Conservation (phyloP, 1,140 invertebrate genomes). For the Episyrphus balteatus region DNA sequence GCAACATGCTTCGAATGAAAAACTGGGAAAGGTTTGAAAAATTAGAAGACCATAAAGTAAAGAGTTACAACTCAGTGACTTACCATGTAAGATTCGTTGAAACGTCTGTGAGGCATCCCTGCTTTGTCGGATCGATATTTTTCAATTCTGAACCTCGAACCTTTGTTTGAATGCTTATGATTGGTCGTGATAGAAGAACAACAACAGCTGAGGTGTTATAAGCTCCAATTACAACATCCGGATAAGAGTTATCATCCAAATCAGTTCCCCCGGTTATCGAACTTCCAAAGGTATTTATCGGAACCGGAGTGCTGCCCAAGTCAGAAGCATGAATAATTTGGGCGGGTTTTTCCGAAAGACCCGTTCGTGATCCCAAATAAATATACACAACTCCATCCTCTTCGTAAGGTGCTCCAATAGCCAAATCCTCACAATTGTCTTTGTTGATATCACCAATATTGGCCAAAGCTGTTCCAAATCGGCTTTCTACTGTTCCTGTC, state of each 20-base stretch:
- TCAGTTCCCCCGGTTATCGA: conserved; percentile 81
- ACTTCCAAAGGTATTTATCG: conserved; percentile 73
- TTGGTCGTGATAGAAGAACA: conserved; percentile 67
- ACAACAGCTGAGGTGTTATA: conserved; percentile 44
- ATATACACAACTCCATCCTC: conserved; percentile 75
- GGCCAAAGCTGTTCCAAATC: conserved; percentile 78
- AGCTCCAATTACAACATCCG: conserved; percentile 81
- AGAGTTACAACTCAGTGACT: no score
- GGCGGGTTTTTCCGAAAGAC: conserved; percentile 60
- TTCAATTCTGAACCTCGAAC: conserved; percentile 44
- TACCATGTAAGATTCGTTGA: conserved; percentile 58
- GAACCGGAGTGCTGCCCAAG: conserved; percentile 31
- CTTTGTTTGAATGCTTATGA: conserved; percentile 71
- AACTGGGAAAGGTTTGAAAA: conserved; percentile 28
- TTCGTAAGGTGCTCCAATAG: conserved; percentile 87
- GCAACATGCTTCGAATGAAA: conserved; percentile 80
- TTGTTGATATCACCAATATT: conserved; percentile 84
- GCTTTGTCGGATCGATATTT: conserved; percentile 69
- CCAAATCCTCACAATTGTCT: conserved; percentile 80
- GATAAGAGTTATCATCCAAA: conserved; percentile 84
- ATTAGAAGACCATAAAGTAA: neutral
- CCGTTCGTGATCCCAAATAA: conserved; percentile 66
- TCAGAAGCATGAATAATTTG: conserved; percentile 45
- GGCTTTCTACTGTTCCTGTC: conserved; percentile 60
- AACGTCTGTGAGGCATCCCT: conserved; percentile 56